phyloP scores from a whole-genome alignment of 2,113 vertebrate species.

The Empidonax traillii region DNA sequence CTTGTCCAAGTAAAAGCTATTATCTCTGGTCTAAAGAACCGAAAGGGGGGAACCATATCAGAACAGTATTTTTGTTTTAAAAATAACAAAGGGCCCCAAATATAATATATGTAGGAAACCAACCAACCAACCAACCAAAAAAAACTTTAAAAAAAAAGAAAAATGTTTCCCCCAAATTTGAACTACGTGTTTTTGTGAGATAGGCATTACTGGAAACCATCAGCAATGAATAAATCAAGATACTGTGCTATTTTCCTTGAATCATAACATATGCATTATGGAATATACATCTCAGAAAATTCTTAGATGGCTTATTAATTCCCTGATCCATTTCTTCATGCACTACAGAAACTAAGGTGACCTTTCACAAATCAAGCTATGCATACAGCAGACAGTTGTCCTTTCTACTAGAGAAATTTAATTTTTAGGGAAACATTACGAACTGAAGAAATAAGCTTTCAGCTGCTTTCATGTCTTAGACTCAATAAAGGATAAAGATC shows the following conservation, averaged over 20 bases:
- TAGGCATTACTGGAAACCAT: neutral
- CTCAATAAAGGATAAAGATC: neutral
- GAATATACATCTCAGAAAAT: slow-evolving; percentile 35
- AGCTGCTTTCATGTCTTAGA: neutral
- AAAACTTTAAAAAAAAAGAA: neutral
- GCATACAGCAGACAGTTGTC: neutral
- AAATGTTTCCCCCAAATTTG: neutral
- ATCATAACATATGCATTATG: slow-evolving; percentile 16
- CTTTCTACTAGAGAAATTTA: slow-evolving; percentile 5
- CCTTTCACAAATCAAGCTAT: slow-evolving; percentile 48
- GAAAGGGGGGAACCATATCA: neutral
- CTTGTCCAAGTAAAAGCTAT: neutral
- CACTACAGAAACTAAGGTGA: slow-evolving; percentile 34
- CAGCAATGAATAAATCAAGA: slow-evolving; percentile 24
- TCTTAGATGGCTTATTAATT: slow-evolving; percentile 53
- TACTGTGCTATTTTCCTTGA: neutral
- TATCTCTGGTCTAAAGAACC: neutral
- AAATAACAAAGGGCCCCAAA: neutral
- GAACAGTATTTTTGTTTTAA: neutral
- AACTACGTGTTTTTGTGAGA: neutral
- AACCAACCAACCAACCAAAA: neutral
- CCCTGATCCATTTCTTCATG: slow-evolving; percentile 54
- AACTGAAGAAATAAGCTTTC: slow-evolving; percentile 35
- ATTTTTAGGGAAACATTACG: slow-evolving; percentile 18
- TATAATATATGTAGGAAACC: neutral